Evolutionary conservation across 2,113 vertebrate genomes (phyloP), one percentile per base, ranked within the genome.

Genomic region (Brachypteracias leptosomus): DNA sequence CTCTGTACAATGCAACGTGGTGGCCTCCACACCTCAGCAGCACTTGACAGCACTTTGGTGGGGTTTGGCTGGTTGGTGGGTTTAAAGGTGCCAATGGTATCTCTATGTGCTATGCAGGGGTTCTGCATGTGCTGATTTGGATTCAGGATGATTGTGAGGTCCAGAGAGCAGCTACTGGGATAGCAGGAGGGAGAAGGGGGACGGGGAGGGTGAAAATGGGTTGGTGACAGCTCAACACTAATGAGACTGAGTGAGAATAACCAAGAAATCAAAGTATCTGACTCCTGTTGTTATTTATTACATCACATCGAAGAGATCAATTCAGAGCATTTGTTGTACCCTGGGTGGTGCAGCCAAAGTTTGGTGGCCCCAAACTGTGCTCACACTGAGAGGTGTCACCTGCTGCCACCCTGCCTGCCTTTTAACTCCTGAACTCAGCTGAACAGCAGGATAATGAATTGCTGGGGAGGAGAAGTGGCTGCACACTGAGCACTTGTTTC

Each of bases 391-490:
- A 80, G 42, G 17, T 2, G n/a, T 58, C 82, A 29, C 54, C 21
- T 18, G 42, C 55, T 90, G 75, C 92, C 86, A 58, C n/a, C 79
- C 88, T 67, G 57, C 18, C 81, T 94, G 95, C 75, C 85, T 95
- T 94, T 93, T 85, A 83, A 63, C 82, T 86, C 38, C 86, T 86
- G 44, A 63, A 89, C 85, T 93, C 88, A 95, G 82, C 82, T 86
- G 85, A 95, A 62, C 68, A 71, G 90, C 74, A 83, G 88, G 72
- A 86, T 62, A 91, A 96, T 65, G 75, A 84, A 86, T 78, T 75
- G 85, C 68, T 88, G 82, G 82, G 88, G 92, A 92, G 65, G 79
- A 66, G 93, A 54, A 92, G 85, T 52, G 71, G 94, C 62, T 59
- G 67, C 78, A 83, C 90, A 22, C 85, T 49, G 95, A 80, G 68